Base-by-base conservation (phyloP, 2,797 vertebrate genomes). In the Lophotriccus pileatus region DNA sequence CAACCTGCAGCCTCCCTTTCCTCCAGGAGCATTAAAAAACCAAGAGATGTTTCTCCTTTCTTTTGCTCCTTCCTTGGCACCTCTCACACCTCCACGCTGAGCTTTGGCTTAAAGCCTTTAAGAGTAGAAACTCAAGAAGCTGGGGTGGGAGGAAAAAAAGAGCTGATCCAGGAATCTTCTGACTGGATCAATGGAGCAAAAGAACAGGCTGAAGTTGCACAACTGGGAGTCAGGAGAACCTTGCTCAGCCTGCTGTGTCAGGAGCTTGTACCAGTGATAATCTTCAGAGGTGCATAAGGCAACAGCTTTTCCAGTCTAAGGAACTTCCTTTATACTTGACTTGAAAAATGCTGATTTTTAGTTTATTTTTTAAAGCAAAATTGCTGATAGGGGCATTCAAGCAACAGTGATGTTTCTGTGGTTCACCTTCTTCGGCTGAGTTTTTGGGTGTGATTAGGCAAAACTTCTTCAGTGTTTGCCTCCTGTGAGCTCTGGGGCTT, bases 151-250 rank as follows among this genome's bases (percentile, higher is more conserved):
- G 5, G 21, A 21, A 6, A 1, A 7, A 6, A 85, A 88, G 59
- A 78, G 92, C 96, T 95, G 92, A 95, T 89, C 25, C 37, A 78
- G 55, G 75, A 93, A 30, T 85, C 89, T 92, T 95, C 56, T 75
- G 74, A 13, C 36, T 73, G 93, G 84, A 90, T 93, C 95, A 93
- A 3, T 92, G 93, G 68, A 94, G 93, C 93, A 81, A 39, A 63
- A 72, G 73, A 93, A 80, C 18, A 63, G 90, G 86, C 86, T 94
- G 92, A 93, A 95, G 78, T 4, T 87, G 93, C 93, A 96, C 67
- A 82, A 76, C 14, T 83, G 81, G 58, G 62, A 59, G 46, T 47
- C 53, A 43, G 79, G 60, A 92, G 78, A 82, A 75, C 78, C 89
- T 82, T 49, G 75, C 75, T n/a, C 78, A 39, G 44, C 3, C 3